phyloP scores from a whole-genome alignment of 2,888 invertebrate genomes.

The Ommatoiulus sabulosus region DNA sequence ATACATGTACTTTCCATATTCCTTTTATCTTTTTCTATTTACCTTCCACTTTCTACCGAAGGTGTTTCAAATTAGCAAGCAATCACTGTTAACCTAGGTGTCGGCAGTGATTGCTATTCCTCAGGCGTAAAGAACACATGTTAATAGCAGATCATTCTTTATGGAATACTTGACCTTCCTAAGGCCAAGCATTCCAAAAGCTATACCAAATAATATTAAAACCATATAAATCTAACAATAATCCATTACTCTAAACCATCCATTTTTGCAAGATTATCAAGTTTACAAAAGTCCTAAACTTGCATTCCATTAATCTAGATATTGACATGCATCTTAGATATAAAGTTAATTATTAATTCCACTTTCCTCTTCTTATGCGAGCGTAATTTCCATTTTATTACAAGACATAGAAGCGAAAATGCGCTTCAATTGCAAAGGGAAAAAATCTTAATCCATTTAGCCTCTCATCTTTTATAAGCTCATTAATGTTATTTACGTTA shows the following conservation, averaged over 20 bases:
- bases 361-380: not conserved
- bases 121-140: not conserved
- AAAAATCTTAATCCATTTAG: conserved; percentile 29
- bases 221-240: too few species aligned
- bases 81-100: not conserved
- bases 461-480: conserved; percentile 35
- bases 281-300: not conserved
- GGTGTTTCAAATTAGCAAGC: not conserved
- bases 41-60: not conserved
- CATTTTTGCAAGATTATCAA: not conserved
- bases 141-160: not conserved
- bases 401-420: conserved; percentile 2
- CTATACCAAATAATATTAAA: too few species aligned
- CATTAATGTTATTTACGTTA: conserved; percentile 26
- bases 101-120: not conserved
- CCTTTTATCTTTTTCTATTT: not conserved
- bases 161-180: too few species aligned
- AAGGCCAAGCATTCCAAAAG: too few species aligned
- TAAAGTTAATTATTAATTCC: not conserved
- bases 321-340: not conserved
- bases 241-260: too few species aligned
- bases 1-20: too few species aligned
- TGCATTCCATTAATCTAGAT: not conserved
- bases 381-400: conserved; percentile 20
- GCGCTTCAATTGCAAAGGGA: not conserved